Evolutionary conservation across 1,140 invertebrate species (phyloP).

Genomic region (Magallana angulata): DNA sequence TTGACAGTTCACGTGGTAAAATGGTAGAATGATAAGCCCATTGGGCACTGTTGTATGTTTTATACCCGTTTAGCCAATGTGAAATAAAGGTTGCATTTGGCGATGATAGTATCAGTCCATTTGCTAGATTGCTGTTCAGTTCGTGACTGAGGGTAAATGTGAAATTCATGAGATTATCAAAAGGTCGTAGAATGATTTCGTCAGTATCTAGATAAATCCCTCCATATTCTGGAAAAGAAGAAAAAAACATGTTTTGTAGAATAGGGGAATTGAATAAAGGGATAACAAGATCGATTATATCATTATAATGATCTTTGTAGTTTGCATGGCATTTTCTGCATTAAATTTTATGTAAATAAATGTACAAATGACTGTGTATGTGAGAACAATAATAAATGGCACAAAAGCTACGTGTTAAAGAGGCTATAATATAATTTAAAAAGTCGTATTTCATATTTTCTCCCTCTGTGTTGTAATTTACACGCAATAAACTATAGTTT

Average conservation of each 20-base stretch:
- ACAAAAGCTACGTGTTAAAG: too few relatives aligned
- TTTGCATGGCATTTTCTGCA: too few relatives aligned
- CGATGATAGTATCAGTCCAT: slow-evolving; percentile 57
- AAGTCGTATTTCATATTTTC: too few relatives aligned
- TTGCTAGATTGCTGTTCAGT: slow-evolving; percentile 52
- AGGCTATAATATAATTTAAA: too few relatives aligned
- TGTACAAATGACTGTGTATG: too few relatives aligned
- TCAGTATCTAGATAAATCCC: slow-evolving; percentile 68
- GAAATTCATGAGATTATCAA: slow-evolving; percentile 55
- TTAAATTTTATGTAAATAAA: too few relatives aligned
- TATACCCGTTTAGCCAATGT: slow-evolving; percentile 52
- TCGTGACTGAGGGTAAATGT: slow-evolving; percentile 54
- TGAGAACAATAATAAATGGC: too few relatives aligned
- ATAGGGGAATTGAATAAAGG: too few relatives aligned
- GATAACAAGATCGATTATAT: not conserved
- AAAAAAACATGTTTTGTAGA: too few relatives aligned
- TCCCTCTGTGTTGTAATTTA: too few relatives aligned
- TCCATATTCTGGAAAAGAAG: slow-evolving; percentile 57
- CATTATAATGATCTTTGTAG: too few relatives aligned
- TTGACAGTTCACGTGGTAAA: slow-evolving; percentile 48
- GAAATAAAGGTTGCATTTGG: slow-evolving; percentile 52
- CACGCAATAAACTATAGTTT: too few relatives aligned
- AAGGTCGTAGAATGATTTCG: slow-evolving; percentile 58
- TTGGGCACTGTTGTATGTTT: slow-evolving; percentile 31
- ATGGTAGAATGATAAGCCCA: slow-evolving; percentile 47